Percentiles rank a stretch among this genome's conserved stretches.
Evolutionary conservation across 2,113 vertebrate species (phyloP).

Genomic region (Carlito syrichta): DNA sequence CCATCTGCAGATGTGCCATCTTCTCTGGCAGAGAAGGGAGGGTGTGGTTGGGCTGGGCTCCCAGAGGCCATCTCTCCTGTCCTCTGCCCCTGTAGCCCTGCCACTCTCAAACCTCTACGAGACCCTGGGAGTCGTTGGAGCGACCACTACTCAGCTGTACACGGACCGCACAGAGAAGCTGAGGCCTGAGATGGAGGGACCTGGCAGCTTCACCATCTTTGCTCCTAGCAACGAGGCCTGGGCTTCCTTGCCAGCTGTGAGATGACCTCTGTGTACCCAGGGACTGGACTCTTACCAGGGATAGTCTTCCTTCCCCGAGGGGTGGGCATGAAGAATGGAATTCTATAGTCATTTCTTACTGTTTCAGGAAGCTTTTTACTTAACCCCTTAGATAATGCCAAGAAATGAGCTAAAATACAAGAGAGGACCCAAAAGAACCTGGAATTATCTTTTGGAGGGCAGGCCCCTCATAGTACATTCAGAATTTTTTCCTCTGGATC

Average conservation of each 20-base stretch:
- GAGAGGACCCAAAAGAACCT: too few species aligned
- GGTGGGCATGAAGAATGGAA: neutral
- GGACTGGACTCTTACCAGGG: neutral
- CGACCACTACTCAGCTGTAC: slow-evolving; percentile 95
- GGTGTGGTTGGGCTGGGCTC: too few species aligned
- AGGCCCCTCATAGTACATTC: too few species aligned
- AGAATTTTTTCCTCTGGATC: too few species aligned
- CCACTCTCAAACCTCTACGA: slow-evolving; percentile 95
- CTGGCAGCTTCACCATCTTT: slow-evolving; percentile 97
- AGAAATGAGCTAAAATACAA: neutral
- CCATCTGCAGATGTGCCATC: fast-evolving
- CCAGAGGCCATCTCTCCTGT: neutral
- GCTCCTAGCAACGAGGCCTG: slow-evolving; percentile 97
- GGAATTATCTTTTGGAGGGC: too few species aligned
- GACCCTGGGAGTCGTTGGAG: slow-evolving; percentile 92
- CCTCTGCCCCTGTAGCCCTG: slow-evolving; percentile 83
- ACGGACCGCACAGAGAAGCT: slow-evolving; percentile 91
- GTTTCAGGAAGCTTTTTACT: neutral
- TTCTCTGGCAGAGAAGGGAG: neutral
- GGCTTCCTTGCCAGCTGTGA: slow-evolving; percentile 90
- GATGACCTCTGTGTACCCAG: slow-evolving; percentile 61
- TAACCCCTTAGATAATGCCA: neutral
- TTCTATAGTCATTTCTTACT: neutral
- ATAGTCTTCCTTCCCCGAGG: neutral
- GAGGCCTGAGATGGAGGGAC: slow-evolving; percentile 92